phyloP scores from a whole-genome alignment of 2,888 invertebrate species.

The Myopa testacea region DNA sequence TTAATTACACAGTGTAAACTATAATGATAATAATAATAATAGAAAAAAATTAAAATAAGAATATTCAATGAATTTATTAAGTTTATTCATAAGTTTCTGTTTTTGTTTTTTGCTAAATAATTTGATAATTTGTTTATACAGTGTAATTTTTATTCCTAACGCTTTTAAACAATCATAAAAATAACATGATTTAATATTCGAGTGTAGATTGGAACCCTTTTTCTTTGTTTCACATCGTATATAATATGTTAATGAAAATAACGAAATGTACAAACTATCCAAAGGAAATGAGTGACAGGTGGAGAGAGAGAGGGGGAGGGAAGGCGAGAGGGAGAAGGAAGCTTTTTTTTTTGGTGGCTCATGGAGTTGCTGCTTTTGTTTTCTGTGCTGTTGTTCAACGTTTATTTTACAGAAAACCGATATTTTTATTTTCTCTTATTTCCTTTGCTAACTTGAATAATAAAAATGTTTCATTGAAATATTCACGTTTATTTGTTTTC shows the following conservation, averaged over 20 bases:
- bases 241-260: neutral
- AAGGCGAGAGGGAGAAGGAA: neutral
- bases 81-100: neutral
- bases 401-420: slow-evolving; percentile 39
- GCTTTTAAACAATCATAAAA: neutral
- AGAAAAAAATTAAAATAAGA: too few species aligned
- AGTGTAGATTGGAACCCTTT: neutral
- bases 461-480: slow-evolving; percentile 24
- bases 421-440: slow-evolving; percentile 1
- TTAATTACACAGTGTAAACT: slow-evolving; percentile 37
- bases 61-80: neutral
- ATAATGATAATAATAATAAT: too few species aligned
- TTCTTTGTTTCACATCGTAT: neutral
- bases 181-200: neutral
- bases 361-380: slow-evolving; percentile 21
- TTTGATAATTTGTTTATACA: neutral
- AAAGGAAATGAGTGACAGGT: slow-evolving; percentile 21
- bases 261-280: slow-evolving; percentile 14
- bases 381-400: slow-evolving; percentile 26
- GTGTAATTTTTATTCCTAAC: too few species aligned
- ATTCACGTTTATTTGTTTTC: slow-evolving; percentile 29
- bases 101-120: neutral
- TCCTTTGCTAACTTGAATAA: slow-evolving; percentile 36
- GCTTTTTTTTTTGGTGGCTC: neutral
- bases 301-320: too few species aligned